Conservation (phyloP, 1,140 invertebrate genomes). For the Onthophagus taurus region DNA sequence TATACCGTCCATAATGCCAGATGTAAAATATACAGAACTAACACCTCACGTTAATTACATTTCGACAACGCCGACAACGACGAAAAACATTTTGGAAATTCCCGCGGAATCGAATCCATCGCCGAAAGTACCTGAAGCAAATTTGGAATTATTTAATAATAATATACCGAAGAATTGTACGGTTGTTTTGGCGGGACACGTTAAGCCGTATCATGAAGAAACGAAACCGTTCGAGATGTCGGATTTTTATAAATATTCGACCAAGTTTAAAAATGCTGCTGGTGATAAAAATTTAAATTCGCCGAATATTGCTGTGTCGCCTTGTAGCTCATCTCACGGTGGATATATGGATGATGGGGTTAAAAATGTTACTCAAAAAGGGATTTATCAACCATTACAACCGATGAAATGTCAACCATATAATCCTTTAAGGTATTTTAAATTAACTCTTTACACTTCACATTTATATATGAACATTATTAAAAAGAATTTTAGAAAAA, state of each 20-base stretch:
- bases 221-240: conserved; percentile 95
- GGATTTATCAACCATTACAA: conserved; percentile 19
- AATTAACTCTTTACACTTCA: background rate
- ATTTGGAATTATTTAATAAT: conserved; percentile 36
- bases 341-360: conserved; percentile 11
- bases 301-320: conserved; percentile 11
- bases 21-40: conserved; percentile 19
- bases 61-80: conserved; percentile 22
- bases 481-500: too few species aligned
- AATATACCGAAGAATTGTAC: conserved; percentile 70
- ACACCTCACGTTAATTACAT: conserved; percentile 19
- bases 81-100: conserved; percentile 32
- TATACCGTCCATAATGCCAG: conserved; percentile 28
- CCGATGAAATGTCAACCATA: conserved; percentile 22
- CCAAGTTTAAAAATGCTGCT: conserved; percentile 51
- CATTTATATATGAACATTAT: too few species aligned
- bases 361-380: conserved; percentile 17
- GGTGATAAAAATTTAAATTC: conserved; percentile 10
- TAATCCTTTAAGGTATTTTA: conserved; percentile 14
- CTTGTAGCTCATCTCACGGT: background rate
- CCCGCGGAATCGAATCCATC: conserved; percentile 31
- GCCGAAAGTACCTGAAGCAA: conserved; percentile 31
- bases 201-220: conserved; percentile 85
- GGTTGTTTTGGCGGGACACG: conserved; percentile 76
- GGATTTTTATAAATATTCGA: conserved; percentile 96